Percentiles rank a stretch among this genome's conserved stretches.
These are phyloP conservation scores for Lophotis ruficrista DNA, from an alignment of 2,113 vertebrate species.

Conservation along the genomic window DNA sequence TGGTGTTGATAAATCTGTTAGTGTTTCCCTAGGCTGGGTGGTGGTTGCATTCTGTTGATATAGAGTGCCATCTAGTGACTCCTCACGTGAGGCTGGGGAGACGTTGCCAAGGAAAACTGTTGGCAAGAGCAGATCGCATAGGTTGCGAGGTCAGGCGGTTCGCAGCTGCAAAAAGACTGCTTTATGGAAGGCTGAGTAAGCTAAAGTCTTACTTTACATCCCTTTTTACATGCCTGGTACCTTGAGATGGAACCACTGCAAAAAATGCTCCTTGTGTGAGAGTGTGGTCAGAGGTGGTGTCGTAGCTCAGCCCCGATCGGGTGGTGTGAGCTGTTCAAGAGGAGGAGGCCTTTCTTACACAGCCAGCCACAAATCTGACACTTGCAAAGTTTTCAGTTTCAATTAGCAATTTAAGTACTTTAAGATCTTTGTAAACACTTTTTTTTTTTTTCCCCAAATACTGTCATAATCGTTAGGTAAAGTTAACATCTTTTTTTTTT, in stretches of 20 bases:
- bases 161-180: background rate
- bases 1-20: background rate
- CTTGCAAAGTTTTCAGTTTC: background rate
- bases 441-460: background rate
- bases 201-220: background rate
- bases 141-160: background rate
- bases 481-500: background rate
- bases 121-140: accelerated
- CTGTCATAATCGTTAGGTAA: background rate
- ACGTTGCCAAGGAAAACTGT: background rate
- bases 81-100: background rate
- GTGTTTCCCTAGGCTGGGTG: background rate
- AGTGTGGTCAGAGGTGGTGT: background rate
- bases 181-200: background rate
- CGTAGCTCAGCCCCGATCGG: too few relatives aligned
- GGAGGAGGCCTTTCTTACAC: background rate
- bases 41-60: background rate
- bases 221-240: background rate
- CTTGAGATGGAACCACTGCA: background rate
- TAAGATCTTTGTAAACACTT: background rate
- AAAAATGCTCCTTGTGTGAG: background rate
- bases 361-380: background rate
- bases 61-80: slow-evolving; percentile 62
- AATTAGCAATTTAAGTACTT: background rate
- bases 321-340: background rate